These are phyloP conservation scores for Drosophila putrida DNA, from an alignment of 2,888 invertebrate species.

Conservation along the genomic window DNA sequence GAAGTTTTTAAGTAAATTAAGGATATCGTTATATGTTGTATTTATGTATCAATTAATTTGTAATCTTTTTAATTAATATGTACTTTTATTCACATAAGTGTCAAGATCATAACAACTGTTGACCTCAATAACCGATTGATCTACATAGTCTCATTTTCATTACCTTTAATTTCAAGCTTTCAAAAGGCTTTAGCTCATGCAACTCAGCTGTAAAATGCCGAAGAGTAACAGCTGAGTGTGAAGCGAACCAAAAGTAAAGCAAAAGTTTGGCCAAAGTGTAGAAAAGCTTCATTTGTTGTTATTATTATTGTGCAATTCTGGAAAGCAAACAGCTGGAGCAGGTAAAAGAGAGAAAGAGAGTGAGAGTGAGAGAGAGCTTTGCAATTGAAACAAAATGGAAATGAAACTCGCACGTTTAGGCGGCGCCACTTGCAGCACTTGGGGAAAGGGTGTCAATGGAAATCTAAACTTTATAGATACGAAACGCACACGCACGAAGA, in stretches of 20 bases:
- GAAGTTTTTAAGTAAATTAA: too few relatives aligned
- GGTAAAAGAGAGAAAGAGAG: conserved; percentile 5
- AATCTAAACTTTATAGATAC: conserved; percentile 70
- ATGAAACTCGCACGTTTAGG: conserved; percentile 39
- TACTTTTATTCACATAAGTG: neutral
- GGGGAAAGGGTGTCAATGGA: conserved; percentile 81
- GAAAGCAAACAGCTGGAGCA: conserved; percentile 69
- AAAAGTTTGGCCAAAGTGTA: conserved; percentile 22
- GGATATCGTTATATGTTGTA: too few relatives aligned
- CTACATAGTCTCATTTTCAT: neutral
- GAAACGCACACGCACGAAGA: conserved; percentile 35
- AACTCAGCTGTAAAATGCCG: conserved; percentile 25
- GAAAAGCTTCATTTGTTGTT: conserved; percentile 56
- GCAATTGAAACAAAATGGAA: conserved; percentile 33
- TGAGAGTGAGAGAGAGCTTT: conserved; percentile 27
- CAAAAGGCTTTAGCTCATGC: neutral
- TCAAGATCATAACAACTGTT: neutral
- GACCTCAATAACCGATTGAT: neutral
- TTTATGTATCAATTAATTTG: neutral
- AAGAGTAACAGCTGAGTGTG: conserved; percentile 38
- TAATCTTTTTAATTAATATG: neutral
- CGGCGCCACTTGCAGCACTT: conserved; percentile 17
- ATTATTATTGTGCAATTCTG: conserved; percentile 45
- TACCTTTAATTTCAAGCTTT: neutral
- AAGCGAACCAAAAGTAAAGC: conserved; percentile 1